Percentiles rank a stretch among this genome's conserved stretches.
Evolutionary conservation across 2,888 invertebrate species (phyloP).

Genomic region (Caenorhabditis imperialis): DNA sequence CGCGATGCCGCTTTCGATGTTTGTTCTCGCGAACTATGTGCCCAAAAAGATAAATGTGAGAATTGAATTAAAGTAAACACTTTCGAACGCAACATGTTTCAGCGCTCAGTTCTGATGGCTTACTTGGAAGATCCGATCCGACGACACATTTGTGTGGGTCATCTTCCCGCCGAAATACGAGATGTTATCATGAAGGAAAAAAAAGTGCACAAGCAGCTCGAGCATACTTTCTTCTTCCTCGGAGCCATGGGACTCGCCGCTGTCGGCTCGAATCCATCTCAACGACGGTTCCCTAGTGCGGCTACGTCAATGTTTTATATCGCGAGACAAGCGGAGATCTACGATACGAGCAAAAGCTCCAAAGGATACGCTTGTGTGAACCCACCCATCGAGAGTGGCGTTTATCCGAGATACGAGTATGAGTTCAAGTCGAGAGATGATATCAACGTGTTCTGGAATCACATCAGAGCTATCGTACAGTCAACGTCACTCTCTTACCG

Average conservation of each 20-base stretch:
- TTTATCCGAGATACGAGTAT: slow-evolving; percentile 64
- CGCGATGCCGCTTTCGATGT: slow-evolving; percentile 70
- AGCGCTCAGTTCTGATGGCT: slow-evolving; percentile 8
- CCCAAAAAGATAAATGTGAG: slow-evolving; percentile 50
- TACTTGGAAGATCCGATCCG: slow-evolving; percentile 57
- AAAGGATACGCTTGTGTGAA: slow-evolving; percentile 67
- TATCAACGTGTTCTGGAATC: slow-evolving; percentile 69
- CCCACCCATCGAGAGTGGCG: slow-evolving; percentile 46
- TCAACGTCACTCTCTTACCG: slow-evolving; percentile 68
- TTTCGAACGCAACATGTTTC: no score
- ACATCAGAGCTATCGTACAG: slow-evolving; percentile 70
- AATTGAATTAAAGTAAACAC: no score
- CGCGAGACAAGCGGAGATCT: slow-evolving; percentile 41
- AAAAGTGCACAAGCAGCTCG: slow-evolving; percentile 56
- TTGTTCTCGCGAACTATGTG: slow-evolving; percentile 59
- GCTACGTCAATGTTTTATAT: slow-evolving; percentile 49
- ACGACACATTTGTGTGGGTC: slow-evolving; percentile 66
- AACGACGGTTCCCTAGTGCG: slow-evolving; percentile 50
- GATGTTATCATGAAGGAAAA: slow-evolving; percentile 59
- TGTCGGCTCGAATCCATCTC: slow-evolving; percentile 58
- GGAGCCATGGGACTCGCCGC: slow-evolving; percentile 63
- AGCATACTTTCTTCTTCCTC: slow-evolving; percentile 59
- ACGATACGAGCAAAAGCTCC: slow-evolving; percentile 68
- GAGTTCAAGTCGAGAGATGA: slow-evolving; percentile 54
- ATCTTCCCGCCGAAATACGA: slow-evolving; percentile 63